Evolutionary conservation across 2,888 invertebrate species (phyloP).

Genomic region (Chloroclysta siterata): DNA sequence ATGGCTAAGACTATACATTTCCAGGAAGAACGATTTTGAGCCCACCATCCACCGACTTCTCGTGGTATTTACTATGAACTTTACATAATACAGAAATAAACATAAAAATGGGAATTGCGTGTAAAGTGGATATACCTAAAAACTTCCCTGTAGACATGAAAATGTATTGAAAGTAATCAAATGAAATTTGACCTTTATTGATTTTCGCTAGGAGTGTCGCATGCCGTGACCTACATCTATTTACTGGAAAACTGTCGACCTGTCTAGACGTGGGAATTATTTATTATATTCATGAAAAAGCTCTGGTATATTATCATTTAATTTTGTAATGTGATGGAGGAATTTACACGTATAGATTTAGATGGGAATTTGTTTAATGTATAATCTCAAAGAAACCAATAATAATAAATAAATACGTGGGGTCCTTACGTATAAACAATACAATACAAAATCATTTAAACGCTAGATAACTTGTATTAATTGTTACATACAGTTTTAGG

Average conservation of each 20-base stretch:
- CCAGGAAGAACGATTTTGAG: no score
- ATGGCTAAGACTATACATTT: no score
- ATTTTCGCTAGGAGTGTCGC: constrained; percentile 50
- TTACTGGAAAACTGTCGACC: constrained; percentile 35
- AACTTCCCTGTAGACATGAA: constrained; percentile 12
- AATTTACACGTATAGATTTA: not conserved
- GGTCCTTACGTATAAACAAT: no score
- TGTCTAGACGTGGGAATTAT: constrained; percentile 41
- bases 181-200: constrained; percentile 44
- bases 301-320: not conserved
- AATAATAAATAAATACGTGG: no score
- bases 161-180: constrained; percentile 42
- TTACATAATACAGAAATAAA: no score
- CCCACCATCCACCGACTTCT: no score
- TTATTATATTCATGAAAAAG: not conserved
- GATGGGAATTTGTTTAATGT: no score
- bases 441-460: no score
- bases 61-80: no score
- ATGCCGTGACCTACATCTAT: constrained; percentile 45
- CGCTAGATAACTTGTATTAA: no score
- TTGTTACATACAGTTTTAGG: no score
- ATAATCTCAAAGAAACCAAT: no score
- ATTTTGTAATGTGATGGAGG: not conserved
- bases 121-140: constrained; percentile 11
- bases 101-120: not conserved